These are phyloP conservation scores for Philaethria dido DNA, from an alignment of 2,888 invertebrate genomes.

Conservation along the genomic window DNA sequence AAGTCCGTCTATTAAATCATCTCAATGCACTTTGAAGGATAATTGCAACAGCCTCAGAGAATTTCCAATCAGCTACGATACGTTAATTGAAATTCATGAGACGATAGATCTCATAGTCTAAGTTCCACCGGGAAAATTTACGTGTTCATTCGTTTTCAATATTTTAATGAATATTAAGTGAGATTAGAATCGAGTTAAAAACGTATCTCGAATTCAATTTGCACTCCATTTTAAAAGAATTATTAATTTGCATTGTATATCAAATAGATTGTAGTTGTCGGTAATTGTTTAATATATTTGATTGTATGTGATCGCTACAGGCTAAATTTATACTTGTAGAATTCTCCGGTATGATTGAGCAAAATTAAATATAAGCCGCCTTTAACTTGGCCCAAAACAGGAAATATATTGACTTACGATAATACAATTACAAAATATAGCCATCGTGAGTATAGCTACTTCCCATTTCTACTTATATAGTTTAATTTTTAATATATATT, in stretches of 20 bases:
- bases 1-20: conserved; percentile 20
- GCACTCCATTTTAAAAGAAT: background rate
- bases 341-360: too few species aligned
- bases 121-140: conserved; percentile 6
- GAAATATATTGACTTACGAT: too few species aligned
- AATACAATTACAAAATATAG: too few species aligned
- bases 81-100: conserved; percentile 44
- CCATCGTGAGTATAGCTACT: too few species aligned
- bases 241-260: background rate
- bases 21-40: conserved; percentile 35
- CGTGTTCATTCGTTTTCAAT: conserved; percentile 10
- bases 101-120: conserved; percentile 31
- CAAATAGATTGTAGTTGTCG: background rate
- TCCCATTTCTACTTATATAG: too few species aligned
- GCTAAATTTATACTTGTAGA: background rate
- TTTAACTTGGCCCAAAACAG: too few species aligned
- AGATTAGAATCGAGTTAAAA: conserved; percentile 3
- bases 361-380: too few species aligned
- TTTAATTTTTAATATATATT: too few species aligned
- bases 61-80: conserved; percentile 39
- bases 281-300: background rate
- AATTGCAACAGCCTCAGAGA: conserved; percentile 40
- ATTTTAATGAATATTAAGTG: conserved; percentile 21
- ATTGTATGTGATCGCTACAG: too few species aligned
- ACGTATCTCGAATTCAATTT: background rate